These are phyloP conservation scores for Muscicapa comitata DNA, from an alignment of 2,797 vertebrate genomes.

Conservation along the genomic window DNA sequence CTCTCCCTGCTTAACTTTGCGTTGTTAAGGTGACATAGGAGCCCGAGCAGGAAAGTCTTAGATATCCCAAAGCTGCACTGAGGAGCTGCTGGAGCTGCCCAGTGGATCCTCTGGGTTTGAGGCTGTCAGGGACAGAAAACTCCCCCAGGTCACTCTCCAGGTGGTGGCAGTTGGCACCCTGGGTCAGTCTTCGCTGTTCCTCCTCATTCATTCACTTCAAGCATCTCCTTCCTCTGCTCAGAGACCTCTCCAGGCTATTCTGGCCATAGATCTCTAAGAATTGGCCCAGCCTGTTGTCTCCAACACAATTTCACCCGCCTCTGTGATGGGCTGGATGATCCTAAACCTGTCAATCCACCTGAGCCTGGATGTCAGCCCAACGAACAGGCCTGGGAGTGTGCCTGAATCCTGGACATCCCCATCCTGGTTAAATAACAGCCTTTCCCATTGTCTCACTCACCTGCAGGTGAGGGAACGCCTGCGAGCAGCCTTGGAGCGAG, in stretches of 20 bases:
- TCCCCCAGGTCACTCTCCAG: accelerated
- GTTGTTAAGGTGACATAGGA: not conserved
- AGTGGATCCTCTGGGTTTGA: not conserved
- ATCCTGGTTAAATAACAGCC: not conserved
- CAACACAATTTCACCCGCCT: not conserved
- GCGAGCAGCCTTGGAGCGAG: slow-evolving; percentile 89
- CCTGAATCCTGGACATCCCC: not conserved
- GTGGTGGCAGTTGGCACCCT: not conserved
- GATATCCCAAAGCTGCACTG: not conserved
- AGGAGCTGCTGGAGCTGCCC: not conserved
- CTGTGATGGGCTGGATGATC: not conserved
- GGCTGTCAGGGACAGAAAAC: accelerated
- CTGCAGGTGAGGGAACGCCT: slow-evolving; percentile 91
- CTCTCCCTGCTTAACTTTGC: not conserved
- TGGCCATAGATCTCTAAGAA: not conserved
- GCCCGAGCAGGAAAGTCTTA: not conserved
- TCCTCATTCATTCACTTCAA: not conserved
- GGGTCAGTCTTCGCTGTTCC: not conserved
- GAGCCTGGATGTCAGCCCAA: not conserved
- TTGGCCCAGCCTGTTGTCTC: not conserved
- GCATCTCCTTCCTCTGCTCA: not conserved
- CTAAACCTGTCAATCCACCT: not conserved
- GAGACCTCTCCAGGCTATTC: not conserved
- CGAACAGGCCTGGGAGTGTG: not conserved
- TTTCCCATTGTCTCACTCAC: not conserved